These are phyloP conservation scores for Ormyrus labotus DNA, from an alignment of 2,888 invertebrate genomes.

Conservation along the genomic window DNA sequence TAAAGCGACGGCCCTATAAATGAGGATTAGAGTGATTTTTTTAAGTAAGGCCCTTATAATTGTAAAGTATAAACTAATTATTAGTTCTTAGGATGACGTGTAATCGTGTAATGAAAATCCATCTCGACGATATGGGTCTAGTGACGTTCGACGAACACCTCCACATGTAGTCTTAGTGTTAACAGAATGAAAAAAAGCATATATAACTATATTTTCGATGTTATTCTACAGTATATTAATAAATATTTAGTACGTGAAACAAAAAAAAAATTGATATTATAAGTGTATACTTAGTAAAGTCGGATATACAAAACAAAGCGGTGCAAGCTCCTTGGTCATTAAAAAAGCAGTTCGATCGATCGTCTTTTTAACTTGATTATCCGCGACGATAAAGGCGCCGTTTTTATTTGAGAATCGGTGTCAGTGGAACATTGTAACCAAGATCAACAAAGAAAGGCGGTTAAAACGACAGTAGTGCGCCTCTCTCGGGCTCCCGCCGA, in stretches of 20 bases:
- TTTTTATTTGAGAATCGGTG: conserved; percentile 17
- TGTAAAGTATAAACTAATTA: conserved; percentile 46
- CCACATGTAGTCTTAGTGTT: conserved; percentile 44
- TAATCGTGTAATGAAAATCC: conserved; percentile 21
- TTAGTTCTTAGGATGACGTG: conserved; percentile 33
- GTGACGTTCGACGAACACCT: conserved; percentile 46
- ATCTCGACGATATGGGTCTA: conserved; percentile 27
- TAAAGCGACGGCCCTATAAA: conserved; percentile 4
- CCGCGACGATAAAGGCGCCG: conserved; percentile 10
- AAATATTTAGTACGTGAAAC: conserved; percentile 13
- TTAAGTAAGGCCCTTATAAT: neutral
- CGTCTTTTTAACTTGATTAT: conserved; percentile 43
- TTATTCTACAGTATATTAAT: conserved; percentile 63
- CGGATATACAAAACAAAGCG: conserved; percentile 1
- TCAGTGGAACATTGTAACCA: conserved; percentile 13
- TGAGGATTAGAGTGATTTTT: conserved; percentile 1
- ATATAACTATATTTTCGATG: conserved; percentile 67
- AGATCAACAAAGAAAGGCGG: too few relatives aligned
- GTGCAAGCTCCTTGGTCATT: conserved; percentile 61
- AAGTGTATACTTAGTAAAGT: conserved; percentile 17
- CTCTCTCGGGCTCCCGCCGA: conserved; percentile 38
- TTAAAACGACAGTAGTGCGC: neutral
- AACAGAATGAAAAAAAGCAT: conserved; percentile 42
- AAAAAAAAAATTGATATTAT: conserved; percentile 15
- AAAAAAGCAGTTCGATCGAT: conserved; percentile 63